Base-by-base conservation (phyloP, 2,113 vertebrate species). In the Microcebus lehilahytsara region DNA sequence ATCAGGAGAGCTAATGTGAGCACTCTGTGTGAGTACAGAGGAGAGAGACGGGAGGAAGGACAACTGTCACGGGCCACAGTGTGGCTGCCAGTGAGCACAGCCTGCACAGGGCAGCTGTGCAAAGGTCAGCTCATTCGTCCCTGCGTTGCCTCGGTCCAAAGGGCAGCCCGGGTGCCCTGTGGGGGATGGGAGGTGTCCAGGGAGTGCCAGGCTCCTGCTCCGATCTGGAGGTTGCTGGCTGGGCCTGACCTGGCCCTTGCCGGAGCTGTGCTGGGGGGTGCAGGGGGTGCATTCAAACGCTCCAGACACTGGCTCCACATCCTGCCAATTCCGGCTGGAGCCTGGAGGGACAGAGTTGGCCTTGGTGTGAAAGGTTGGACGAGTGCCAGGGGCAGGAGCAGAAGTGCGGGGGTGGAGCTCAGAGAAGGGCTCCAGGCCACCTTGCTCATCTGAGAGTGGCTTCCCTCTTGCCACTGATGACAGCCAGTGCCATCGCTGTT, bases 331-430 rank as follows among this genome's bases (percentile, higher is more conserved):
- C 91, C 85, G 72, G 78, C 32, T n/a, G 37, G 49, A 83, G 91
- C 96, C 95, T 90, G 69, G 22, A 72, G 95, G 86, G 93, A 96
- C 97, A 97, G 93, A 67, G n/a, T 25, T 87, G 95, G 67, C 81
- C 93, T 94, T 89, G 74, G 69, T 95, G 91, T 93, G 89, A 84
- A 37, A 51, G 20, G 75, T 6, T 88, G 83, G 83, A 75, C n/a
- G 1, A 25, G 62, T 92, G 80, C 62, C 96, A 87, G 46, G 69
- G 25, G 78, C 72, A 85, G 86, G 88, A 72, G 79, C 75, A 81
- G 81, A 75, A 69, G 20, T n/a, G 25, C 2, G 69, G 64, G 40
- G 64, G 27, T 62, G 53, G 46, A 30, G n/a, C 4, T 3, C 3
- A 53, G 86, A 42, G 72, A 67, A 91, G 60, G 19, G 56, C 66